Evolutionary conservation across 2,888 invertebrate genomes (phyloP).

Genomic region (Brenthis ino): DNA sequence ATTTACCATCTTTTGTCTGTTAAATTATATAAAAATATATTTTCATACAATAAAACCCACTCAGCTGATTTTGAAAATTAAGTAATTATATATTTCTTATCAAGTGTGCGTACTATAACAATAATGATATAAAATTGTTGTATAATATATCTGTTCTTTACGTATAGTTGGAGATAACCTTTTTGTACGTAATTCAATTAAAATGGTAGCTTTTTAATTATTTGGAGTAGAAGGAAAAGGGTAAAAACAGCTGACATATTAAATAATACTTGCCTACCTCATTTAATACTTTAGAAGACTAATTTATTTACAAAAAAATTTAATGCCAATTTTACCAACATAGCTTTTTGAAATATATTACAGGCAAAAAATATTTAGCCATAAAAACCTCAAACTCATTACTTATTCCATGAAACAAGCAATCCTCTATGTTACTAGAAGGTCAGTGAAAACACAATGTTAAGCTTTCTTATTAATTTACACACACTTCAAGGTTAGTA

Average conservation of each 20-base stretch:
- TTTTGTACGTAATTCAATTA: too few relatives aligned
- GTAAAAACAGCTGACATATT: not conserved
- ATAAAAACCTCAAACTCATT: conserved; percentile 8
- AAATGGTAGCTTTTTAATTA: too few relatives aligned
- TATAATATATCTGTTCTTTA: too few relatives aligned
- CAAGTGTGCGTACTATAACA: too few relatives aligned
- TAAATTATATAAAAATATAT: too few relatives aligned
- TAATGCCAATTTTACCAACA: conserved; percentile 1
- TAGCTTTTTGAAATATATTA: not conserved
- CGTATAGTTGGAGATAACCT: too few relatives aligned
- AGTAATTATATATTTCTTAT: too few relatives aligned
- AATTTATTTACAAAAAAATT: not conserved
- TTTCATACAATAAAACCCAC: too few relatives aligned
- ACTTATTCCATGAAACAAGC: conserved; percentile 24
- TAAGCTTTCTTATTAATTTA: conserved; percentile 25
- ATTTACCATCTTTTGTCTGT: too few relatives aligned
- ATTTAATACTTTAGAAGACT: not conserved
- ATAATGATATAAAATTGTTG: too few relatives aligned
- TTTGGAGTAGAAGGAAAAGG: too few relatives aligned
- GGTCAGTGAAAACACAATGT: conserved; percentile 24
- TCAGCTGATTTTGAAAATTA: too few relatives aligned
- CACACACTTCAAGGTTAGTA: conserved; percentile 20
- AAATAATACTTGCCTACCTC: not conserved
- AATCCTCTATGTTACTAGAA: conserved; percentile 19
- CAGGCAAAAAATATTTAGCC: not conserved